Percentiles rank a stretch among this genome's conserved stretches.
phyloP scores from a whole-genome alignment of 2,797 vertebrate genomes.

The Gambelia wislizenii region DNA sequence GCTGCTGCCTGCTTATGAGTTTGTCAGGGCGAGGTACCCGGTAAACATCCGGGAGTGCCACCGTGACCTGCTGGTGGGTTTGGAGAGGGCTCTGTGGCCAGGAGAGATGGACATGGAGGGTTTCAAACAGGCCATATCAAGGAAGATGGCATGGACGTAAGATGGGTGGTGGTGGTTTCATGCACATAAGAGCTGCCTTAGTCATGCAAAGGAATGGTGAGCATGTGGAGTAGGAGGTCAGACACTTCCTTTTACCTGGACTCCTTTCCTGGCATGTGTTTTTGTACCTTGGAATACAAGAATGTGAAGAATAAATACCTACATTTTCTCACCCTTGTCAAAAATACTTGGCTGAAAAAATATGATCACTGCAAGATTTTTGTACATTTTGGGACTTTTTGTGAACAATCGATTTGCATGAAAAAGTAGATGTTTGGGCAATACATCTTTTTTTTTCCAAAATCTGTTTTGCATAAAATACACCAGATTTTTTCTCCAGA shows the following conservation, averaged over 20 bases:
- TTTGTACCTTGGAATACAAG: too few species aligned
- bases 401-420: too few species aligned
- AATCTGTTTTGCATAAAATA: too few species aligned
- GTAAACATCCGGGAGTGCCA: constrained; percentile 85
- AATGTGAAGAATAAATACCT: too few species aligned
- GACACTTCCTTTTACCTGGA: neutral
- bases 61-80: constrained; percentile 83
- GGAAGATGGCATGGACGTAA: constrained; percentile 87
- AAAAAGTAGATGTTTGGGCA: too few species aligned
- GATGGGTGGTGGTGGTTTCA: neutral
- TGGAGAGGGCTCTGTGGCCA: constrained; percentile 83
- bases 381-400: too few species aligned
- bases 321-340: too few species aligned
- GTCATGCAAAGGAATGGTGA: neutral
- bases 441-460: too few species aligned
- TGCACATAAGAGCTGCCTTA: neutral
- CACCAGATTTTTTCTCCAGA: too few species aligned
- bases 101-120: constrained; percentile 74
- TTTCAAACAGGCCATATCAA: constrained; percentile 86
- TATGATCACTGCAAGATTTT: too few species aligned
- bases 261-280: neutral
- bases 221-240: neutral
- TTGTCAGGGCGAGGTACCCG: constrained; percentile 81
- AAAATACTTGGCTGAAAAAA: too few species aligned
- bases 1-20: constrained; percentile 85